These are phyloP conservation scores for Drosophila prostipennis DNA, from an alignment of 2,888 invertebrate genomes.

Conservation along the genomic window DNA sequence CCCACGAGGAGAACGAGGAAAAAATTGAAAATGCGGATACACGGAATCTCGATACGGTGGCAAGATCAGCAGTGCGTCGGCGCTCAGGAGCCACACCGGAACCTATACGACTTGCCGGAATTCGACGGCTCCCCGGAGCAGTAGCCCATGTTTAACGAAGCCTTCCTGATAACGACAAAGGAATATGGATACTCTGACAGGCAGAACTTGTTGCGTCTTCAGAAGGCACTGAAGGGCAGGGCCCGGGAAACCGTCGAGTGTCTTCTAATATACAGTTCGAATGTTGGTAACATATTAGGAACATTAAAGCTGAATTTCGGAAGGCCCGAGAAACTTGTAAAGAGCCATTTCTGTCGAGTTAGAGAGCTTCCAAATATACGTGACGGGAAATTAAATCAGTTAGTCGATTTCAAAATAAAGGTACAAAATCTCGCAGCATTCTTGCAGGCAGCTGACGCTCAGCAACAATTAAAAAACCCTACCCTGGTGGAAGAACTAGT, in stretches of 20 bases:
- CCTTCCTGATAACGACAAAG: background rate
- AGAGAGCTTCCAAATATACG: background rate
- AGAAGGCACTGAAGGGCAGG: too few species aligned
- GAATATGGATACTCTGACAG: background rate
- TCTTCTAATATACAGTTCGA: too few species aligned
- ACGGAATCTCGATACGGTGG: background rate
- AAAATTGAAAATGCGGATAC: background rate
- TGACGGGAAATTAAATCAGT: background rate
- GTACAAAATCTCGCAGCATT: background rate
- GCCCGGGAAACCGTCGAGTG: too few species aligned
- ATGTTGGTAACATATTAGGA: background rate
- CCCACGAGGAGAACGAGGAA: background rate
- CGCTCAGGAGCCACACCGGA: too few species aligned
- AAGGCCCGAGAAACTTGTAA: background rate
- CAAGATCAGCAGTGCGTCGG: too few species aligned
- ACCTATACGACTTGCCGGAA: too few species aligned
- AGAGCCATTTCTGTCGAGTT: too few species aligned
- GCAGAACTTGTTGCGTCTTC: background rate
- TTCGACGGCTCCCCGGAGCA: background rate
- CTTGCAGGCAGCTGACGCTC: background rate
- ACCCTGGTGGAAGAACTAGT: too few species aligned
- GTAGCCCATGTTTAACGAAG: slow-evolving; percentile 2
- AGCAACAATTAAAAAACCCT: background rate
- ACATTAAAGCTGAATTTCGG: background rate
- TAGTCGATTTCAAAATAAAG: background rate